Base-by-base conservation (phyloP, 2,113 vertebrate species). In the Ardeotis arabs region DNA sequence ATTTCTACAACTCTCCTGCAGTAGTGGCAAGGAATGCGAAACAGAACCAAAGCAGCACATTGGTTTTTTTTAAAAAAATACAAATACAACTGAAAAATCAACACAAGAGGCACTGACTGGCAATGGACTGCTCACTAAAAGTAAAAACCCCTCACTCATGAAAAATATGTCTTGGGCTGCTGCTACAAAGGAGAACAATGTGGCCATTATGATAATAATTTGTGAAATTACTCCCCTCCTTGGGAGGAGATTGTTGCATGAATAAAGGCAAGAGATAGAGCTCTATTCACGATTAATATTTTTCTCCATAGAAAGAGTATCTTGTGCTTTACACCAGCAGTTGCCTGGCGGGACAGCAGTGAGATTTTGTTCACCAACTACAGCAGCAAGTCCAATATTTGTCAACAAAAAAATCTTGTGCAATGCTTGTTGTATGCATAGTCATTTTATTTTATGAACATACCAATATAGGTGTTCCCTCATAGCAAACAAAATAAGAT, bases 71-170 rank as follows among this genome's bases (percentile, higher is more conserved):
- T 25, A 6, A 27, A 85, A 80, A 37, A 69, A 8, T 16, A 55
- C 6, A 63, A 47, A 68, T 22, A 14, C 16, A 72, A 60, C 16
- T 37, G 0, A 69, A 84, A 76, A 73, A 44, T 0, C 12, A 58
- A 21, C 5, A 13, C 28, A 79, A 70, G 20, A 47, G 12, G 25
- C 9, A 28, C 6, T 67, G 67, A 27, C 16, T 64, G 24, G 25
- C 25, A 77, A 35, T 25, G 37, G 27, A 70, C 35, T 29, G 22
- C 33, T 80, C 59, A 70, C 35, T 24, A 39, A 62, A 80, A 35
- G 20, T 12, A 78, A 23, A 19, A 12, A 1, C 6, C 5, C 1
- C 19, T 3, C 12, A 3, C 4, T 9, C 3, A 19, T 31, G 10
- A 79, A 94, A 94, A 66, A 41, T 14, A 28, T 16, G 3, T 67